phyloP scores from a whole-genome alignment of 2,797 vertebrate genomes.

The Anguilla pacifica region DNA sequence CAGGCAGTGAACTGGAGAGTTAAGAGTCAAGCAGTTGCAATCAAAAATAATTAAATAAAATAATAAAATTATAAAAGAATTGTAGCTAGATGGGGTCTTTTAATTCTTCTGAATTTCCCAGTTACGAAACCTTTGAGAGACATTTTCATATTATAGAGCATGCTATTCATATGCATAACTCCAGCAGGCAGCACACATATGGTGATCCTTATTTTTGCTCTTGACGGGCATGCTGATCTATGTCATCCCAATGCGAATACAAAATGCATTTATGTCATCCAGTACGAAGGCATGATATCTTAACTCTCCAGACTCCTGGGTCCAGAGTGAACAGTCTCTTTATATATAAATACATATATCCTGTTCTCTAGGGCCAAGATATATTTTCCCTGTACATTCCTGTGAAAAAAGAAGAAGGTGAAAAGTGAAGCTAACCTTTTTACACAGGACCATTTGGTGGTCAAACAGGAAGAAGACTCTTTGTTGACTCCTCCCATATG shows the following conservation, averaged over 20 bases:
- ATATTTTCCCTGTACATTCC: neutral
- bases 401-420: neutral
- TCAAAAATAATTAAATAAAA: neutral
- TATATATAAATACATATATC: neutral
- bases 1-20: neutral
- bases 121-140: neutral
- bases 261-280: neutral
- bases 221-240: neutral
- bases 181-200: neutral
- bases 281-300: neutral
- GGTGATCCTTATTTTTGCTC: neutral
- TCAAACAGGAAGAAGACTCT: constrained; percentile 98
- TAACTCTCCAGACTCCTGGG: neutral
- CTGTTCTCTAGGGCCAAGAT: neutral
- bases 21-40: neutral
- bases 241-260: neutral
- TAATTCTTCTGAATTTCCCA: neutral
- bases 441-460: constrained; percentile 99
- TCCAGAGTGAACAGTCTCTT: neutral
- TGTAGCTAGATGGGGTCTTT: neutral
- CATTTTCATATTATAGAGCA: neutral
- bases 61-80: neutral
- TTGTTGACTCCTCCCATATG: constrained; percentile 96
- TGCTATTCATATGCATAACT: neutral
- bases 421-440: constrained; percentile 83